Evolutionary conservation across 1,140 invertebrate species (phyloP).

Genomic region (Drosophila quadrilineata): DNA sequence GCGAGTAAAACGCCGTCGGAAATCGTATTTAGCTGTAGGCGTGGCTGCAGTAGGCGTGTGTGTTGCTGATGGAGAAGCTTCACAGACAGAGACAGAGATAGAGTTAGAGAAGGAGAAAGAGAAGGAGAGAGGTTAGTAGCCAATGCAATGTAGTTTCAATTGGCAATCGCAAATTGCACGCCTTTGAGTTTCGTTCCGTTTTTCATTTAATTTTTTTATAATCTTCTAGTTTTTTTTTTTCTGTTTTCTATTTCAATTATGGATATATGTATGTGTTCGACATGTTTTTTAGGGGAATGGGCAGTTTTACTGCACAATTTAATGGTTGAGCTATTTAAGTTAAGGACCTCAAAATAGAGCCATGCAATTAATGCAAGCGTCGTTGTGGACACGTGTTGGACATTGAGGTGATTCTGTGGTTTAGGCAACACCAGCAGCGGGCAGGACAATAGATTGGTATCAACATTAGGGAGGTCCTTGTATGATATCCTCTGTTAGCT

Average conservation of each 20-base stretch:
- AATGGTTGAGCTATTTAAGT: conserved; percentile 52
- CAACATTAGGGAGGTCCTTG: conserved; percentile 51
- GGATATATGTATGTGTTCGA: too few species aligned
- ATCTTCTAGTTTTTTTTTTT: not conserved
- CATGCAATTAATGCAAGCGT: conserved; percentile 68
- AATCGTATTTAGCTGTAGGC: conserved; percentile 15
- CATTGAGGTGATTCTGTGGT: conserved; percentile 19
- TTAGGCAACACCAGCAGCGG: conserved; percentile 6
- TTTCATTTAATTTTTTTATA: conserved; percentile 13
- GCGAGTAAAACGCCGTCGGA: conserved; percentile 33
- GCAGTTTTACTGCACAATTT: conserved; percentile 7
- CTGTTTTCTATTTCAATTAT: conserved; percentile 49
- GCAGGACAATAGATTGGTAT: conserved; percentile 31
- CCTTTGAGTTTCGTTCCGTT: conserved; percentile 53
- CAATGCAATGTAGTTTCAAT: conserved; percentile 63
- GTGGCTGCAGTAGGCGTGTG: too few species aligned
- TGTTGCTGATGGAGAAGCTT: not conserved
- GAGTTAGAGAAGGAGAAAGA: too few species aligned
- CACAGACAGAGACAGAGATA: too few species aligned
- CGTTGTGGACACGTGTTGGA: conserved; percentile 30
- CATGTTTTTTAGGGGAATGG: too few species aligned
- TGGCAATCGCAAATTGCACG: conserved; percentile 75
- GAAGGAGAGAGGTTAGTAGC: not conserved
- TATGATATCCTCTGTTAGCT: not conserved
- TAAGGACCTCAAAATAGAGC: conserved; percentile 49